Base-by-base conservation (phyloP, 2,888 invertebrate species). In the Athripsodes cinereus region DNA sequence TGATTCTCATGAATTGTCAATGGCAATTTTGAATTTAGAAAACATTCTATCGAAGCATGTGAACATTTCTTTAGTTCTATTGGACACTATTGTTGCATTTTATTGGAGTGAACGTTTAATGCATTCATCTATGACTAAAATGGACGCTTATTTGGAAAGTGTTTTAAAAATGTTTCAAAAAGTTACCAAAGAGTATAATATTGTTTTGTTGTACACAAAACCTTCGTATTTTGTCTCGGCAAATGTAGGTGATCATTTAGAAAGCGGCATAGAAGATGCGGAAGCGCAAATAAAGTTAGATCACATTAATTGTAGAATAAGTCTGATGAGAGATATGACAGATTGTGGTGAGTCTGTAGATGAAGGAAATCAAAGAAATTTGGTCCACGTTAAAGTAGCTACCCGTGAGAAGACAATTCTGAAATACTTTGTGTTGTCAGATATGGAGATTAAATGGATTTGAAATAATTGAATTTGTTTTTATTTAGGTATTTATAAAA, bases 201-300 rank as follows among this genome's bases (percentile, higher is more conserved):
- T 79, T 50, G 69, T 71, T 49, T 70, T 79, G 53, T 65, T 83
- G 34, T 84, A 80, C 65, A 81, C 80, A 53, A 77, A 74, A 69
- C 79, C 80, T 48, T 71, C 69, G 65, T 75, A 81, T 68, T 81
- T 79, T 67, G 70, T 69, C 66, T 75, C 78, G 46, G 74, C 61
- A 1, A 53, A 47, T 50, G 44, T 18, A 18, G 19, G 21, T 47
- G 61, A 62, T 52, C 21, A 56, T 55, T 56, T 69, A 52, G 71
- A 71, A 62, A 59, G 64, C 13, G 40, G 13, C 11, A 6, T 11
- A 5, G n/a, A 40, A 40, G 13, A 13, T n/a, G 40, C 5, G 16
- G 13, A 8, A 8, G 8, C 13, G 2, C n/a, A 2, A n/a, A 13
- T 13, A 3, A 65, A 67, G 46, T 51, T 67, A 50, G 74, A 73